phyloP scores from a whole-genome alignment of 2,797 vertebrate species.

The Aldrovandia affinis region DNA sequence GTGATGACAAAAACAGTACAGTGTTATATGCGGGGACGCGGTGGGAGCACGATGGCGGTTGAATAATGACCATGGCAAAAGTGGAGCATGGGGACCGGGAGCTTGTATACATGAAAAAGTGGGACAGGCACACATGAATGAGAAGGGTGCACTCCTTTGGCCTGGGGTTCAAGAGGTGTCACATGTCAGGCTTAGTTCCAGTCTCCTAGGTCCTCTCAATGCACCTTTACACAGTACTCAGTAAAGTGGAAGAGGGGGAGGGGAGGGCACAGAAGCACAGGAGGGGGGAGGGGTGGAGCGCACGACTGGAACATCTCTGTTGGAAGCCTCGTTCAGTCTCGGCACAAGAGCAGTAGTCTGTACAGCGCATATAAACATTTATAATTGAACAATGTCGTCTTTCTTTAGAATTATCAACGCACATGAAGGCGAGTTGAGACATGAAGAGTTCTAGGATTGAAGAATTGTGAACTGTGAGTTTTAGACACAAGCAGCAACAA shows the following conservation, averaged over 20 bases:
- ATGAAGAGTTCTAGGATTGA: neutral
- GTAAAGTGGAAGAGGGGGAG: slow-evolving; percentile 17
- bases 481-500: neutral
- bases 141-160: neutral
- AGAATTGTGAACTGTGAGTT: neutral
- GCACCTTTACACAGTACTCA: slow-evolving; percentile 22
- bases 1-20: neutral
- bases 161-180: neutral
- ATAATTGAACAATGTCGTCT: neutral
- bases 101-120: neutral
- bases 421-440: neutral
- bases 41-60: neutral
- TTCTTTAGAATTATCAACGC: neutral
- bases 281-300: neutral
- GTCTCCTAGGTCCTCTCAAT: slow-evolving; percentile 18
- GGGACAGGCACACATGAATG: neutral
- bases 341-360: neutral
- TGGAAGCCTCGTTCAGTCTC: neutral
- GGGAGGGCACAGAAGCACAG: neutral
- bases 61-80: neutral
- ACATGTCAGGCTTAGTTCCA: slow-evolving; percentile 8
- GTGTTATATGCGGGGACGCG: too few relatives aligned
- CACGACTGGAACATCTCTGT: neutral
- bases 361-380: neutral
- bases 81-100: neutral